Conservation (phyloP, 1,140 invertebrate species). For the Lepidostoma basale region DNA sequence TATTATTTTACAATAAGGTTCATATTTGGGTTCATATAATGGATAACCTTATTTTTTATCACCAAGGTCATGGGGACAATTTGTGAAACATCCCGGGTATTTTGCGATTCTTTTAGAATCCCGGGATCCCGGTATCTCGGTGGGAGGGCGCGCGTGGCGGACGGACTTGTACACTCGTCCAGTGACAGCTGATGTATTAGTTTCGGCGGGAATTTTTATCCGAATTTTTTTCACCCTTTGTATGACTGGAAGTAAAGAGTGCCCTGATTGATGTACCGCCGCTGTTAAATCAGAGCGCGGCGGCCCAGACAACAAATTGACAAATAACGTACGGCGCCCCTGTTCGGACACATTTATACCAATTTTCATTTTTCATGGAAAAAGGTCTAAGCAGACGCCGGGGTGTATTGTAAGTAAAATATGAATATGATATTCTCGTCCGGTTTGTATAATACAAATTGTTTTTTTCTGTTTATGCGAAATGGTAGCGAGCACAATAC, state of each 20-base stretch:
- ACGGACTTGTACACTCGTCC: too few relatives aligned
- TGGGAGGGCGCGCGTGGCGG: too few relatives aligned
- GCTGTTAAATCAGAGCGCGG: constrained; percentile 18
- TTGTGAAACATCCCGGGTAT: too few relatives aligned
- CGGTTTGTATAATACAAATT: too few relatives aligned
- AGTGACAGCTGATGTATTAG: constrained; percentile 42
- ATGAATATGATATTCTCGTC: background rate
- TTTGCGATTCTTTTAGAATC: too few relatives aligned
- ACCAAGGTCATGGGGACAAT: too few relatives aligned
- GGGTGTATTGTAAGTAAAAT: background rate
- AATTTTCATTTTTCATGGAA: constrained; percentile 13
- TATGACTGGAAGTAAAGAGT: constrained; percentile 32
- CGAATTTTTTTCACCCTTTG: constrained; percentile 29
- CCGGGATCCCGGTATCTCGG: too few relatives aligned
- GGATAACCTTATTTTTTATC: too few relatives aligned
- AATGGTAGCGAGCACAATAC: too few relatives aligned
- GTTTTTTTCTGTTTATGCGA: too few relatives aligned
- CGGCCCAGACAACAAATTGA: constrained; percentile 27
- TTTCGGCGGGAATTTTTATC: constrained; percentile 26
- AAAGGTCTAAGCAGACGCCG: background rate
- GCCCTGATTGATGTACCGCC: constrained; percentile 37
- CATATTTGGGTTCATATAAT: too few relatives aligned
- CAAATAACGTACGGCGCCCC: constrained; percentile 32
- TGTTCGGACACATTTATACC: constrained; percentile 10
- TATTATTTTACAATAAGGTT: too few relatives aligned